Conservation (phyloP, 2,797 vertebrate genomes). For the Propithecus deckenii region DNA sequence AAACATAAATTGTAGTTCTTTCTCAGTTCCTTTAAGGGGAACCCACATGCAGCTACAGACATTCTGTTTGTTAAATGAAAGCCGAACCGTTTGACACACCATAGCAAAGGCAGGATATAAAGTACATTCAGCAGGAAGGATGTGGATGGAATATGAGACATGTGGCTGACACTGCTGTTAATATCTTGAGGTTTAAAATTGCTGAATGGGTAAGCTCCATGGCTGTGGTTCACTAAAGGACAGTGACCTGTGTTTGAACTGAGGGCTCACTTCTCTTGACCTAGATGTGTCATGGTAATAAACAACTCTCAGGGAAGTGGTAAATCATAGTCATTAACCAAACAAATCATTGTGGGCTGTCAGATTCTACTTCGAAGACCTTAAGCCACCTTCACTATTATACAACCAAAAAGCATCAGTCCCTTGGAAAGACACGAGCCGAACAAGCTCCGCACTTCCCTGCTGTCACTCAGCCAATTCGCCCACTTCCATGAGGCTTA, state of each 20-base stretch:
- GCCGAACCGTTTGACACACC: neutral
- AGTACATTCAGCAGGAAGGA: slow-evolving; percentile 44
- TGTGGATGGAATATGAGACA: slow-evolving; percentile 33
- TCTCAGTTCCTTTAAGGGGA: neutral
- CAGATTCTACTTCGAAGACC: neutral
- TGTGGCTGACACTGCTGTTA: neutral
- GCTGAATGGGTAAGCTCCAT: slow-evolving; percentile 64
- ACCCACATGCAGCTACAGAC: neutral
- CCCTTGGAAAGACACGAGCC: neutral
- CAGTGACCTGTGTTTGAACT: slow-evolving; percentile 73
- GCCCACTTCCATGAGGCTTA: neutral
- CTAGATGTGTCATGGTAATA: slow-evolving; percentile 78
- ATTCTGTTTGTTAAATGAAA: slow-evolving; percentile 42
- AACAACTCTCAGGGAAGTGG: slow-evolving; percentile 64
- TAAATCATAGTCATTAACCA: slow-evolving; percentile 80
- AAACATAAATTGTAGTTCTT: neutral
- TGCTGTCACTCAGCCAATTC: accelerated
- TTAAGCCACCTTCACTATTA: neutral
- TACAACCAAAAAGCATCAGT: neutral
- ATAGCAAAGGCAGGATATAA: neutral
- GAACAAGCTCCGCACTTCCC: accelerated
- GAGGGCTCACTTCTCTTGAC: slow-evolving; percentile 73
- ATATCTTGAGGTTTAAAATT: slow-evolving; percentile 34
- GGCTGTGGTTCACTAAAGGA: slow-evolving; percentile 68
- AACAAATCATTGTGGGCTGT: slow-evolving; percentile 54